Evolutionary conservation across 2,888 invertebrate genomes (phyloP).

Genomic region (Cheilosia scutellata): DNA sequence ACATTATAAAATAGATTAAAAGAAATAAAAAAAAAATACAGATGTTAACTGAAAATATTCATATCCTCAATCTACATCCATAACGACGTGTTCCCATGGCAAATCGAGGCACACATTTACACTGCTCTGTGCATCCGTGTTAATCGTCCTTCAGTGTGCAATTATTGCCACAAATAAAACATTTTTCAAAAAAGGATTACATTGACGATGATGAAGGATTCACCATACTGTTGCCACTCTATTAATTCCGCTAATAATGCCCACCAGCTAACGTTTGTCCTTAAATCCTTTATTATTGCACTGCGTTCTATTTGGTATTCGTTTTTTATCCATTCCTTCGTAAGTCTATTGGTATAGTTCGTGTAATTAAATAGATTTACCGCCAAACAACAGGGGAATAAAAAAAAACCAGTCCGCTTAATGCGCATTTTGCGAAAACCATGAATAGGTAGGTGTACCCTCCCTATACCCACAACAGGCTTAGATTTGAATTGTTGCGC

Average conservation of each 20-base stretch:
- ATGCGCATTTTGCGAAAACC: slow-evolving; percentile 41
- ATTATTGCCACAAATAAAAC: slow-evolving; percentile 64
- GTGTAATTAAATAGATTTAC: slow-evolving; percentile 73
- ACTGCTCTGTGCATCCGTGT: slow-evolving; percentile 44
- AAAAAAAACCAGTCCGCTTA: slow-evolving; percentile 32
- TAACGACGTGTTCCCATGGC: slow-evolving; percentile 30
- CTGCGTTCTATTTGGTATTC: slow-evolving; percentile 34
- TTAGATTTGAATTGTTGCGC: slow-evolving; percentile 57
- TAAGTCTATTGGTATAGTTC: slow-evolving; percentile 60
- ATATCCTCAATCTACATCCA: neutral
- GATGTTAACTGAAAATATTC: neutral
- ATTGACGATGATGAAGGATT: slow-evolving; percentile 61
- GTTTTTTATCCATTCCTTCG: slow-evolving; percentile 14
- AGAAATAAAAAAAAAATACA: slow-evolving; percentile 4
- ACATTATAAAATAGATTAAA: neutral
- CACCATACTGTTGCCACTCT: slow-evolving; percentile 54
- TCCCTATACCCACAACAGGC: slow-evolving; percentile 17
- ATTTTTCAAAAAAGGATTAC: slow-evolving; percentile 67
- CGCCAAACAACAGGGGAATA: slow-evolving; percentile 53
- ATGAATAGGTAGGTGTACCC: slow-evolving; percentile 11
- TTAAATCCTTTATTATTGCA: slow-evolving; percentile 65
- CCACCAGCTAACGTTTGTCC: slow-evolving; percentile 25
- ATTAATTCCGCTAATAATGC: slow-evolving; percentile 62
- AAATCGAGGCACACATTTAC: neutral
- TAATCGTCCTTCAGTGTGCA: slow-evolving; percentile 71